phyloP scores from a whole-genome alignment of 1,140 invertebrate genomes.

The Diachasma alloeum region DNA sequence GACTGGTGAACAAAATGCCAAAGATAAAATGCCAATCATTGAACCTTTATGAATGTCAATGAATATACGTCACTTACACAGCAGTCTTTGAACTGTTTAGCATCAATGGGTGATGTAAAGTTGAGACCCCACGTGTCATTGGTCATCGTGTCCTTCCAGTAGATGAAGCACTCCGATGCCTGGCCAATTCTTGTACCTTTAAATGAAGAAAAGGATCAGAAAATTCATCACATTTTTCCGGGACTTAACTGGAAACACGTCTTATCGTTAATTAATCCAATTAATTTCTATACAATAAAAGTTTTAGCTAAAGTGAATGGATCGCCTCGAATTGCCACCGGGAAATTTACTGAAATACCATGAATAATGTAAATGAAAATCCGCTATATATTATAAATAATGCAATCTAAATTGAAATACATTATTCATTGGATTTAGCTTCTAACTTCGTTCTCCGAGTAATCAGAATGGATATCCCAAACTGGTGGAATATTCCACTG shows the following conservation, averaged over 20 bases:
- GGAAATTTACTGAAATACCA: neutral
- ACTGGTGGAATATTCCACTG: no score
- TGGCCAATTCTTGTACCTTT: constrained; percentile 94
- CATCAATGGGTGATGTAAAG: constrained; percentile 96
- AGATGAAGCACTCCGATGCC: constrained; percentile 97
- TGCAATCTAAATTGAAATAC: no score
- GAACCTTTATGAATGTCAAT: neutral
- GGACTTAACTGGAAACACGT: no score
- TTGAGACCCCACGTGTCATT: constrained; percentile 99
- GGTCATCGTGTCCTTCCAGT: constrained; percentile 97
- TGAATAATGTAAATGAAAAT: constrained; percentile 19
- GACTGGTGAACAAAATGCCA: constrained; percentile 74
- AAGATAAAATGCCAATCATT: constrained; percentile 22
- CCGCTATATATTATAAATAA: no score
- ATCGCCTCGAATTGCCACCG: no score
- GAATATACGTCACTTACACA: constrained; percentile 81
- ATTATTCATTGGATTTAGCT: no score
- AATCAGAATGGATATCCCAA: no score
- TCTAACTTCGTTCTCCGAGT: no score
- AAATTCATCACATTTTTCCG: neutral
- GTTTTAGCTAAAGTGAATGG: no score
- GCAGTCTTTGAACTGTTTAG: constrained; percentile 96
- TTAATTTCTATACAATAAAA: no score
- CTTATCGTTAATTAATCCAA: no score
- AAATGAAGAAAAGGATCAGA: constrained; percentile 20